Percentiles rank a stretch among this genome's conserved stretches.
phyloP scores from a whole-genome alignment of 2,797 vertebrate species.

The Syngnathus rostellatus region DNA sequence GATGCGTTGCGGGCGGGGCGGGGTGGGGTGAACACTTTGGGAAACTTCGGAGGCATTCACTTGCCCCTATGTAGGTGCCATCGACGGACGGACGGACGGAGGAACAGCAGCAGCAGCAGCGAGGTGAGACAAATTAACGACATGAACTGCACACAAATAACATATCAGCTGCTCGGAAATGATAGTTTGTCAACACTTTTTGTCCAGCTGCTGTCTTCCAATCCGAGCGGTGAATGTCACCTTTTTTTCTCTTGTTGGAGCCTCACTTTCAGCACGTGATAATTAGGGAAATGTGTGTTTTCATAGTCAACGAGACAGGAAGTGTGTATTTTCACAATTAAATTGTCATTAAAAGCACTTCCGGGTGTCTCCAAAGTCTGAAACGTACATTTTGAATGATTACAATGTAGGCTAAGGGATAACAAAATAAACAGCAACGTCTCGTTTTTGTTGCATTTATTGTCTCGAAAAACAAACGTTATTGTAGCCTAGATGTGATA shows the following conservation, averaged over 20 bases:
- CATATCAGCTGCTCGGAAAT: background rate
- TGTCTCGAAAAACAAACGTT: background rate
- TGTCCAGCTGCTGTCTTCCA: background rate
- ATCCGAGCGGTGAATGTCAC: background rate
- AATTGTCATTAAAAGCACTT: background rate
- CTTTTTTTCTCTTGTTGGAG: too few relatives aligned
- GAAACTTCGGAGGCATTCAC: background rate
- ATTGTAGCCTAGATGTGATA: background rate
- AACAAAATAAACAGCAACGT: background rate
- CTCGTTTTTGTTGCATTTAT: background rate
- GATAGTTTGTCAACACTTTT: background rate
- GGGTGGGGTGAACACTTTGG: conserved; percentile 1
- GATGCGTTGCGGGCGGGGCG: conserved; percentile 3
- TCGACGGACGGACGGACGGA: background rate
- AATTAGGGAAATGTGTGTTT: background rate
- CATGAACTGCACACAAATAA: background rate
- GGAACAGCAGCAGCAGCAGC: too few relatives aligned
- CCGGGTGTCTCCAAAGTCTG: background rate
- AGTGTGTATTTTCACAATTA: background rate
- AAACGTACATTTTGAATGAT: background rate
- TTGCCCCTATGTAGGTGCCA: background rate
- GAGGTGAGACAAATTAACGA: background rate
- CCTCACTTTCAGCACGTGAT: background rate
- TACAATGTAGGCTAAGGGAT: background rate
- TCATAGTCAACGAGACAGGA: background rate